phyloP scores from a whole-genome alignment of 2,888 invertebrate species.

The Drosophila phalerata region DNA sequence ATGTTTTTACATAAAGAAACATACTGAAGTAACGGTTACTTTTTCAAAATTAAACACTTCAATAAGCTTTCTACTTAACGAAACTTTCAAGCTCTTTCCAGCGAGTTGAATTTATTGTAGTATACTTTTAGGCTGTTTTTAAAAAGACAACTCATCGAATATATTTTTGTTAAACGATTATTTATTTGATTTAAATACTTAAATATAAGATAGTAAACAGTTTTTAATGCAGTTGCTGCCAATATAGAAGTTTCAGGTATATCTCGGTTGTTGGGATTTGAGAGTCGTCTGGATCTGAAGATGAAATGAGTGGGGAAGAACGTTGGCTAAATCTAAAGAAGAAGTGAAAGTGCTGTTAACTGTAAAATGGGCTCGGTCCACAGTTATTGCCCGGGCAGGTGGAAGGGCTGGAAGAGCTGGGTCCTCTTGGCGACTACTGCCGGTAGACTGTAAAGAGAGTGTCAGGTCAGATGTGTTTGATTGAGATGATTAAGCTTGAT shows the following conservation, averaged over 20 bases:
- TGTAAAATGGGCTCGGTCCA: conserved; percentile 56
- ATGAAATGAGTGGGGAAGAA: conserved; percentile 29
- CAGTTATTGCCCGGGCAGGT: conserved; percentile 56
- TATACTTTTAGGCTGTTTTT: conserved; percentile 49
- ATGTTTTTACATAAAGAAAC: neutral
- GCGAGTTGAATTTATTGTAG: conserved; percentile 4
- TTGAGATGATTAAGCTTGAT: conserved; percentile 36
- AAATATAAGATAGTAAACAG: conserved; percentile 50
- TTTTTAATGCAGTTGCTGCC: conserved; percentile 48
- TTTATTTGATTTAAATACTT: conserved; percentile 78
- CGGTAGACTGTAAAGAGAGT: conserved; percentile 78
- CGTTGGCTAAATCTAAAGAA: conserved; percentile 47
- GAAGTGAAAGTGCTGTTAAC: conserved; percentile 47
- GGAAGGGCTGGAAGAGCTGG: conserved; percentile 59
- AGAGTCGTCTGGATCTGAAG: conserved; percentile 31
- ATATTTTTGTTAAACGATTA: conserved; percentile 57
- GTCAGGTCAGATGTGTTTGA: conserved; percentile 66
- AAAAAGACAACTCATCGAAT: neutral
- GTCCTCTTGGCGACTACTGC: conserved; percentile 68
- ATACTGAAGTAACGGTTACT: no score
- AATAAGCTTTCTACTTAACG: neutral
- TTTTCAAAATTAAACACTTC: neutral
- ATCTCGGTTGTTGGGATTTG: conserved; percentile 13
- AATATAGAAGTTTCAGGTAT: conserved; percentile 23
- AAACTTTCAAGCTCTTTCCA: neutral